Conservation (phyloP, 2,888 invertebrate species). For the Argyresthia goedartella region DNA sequence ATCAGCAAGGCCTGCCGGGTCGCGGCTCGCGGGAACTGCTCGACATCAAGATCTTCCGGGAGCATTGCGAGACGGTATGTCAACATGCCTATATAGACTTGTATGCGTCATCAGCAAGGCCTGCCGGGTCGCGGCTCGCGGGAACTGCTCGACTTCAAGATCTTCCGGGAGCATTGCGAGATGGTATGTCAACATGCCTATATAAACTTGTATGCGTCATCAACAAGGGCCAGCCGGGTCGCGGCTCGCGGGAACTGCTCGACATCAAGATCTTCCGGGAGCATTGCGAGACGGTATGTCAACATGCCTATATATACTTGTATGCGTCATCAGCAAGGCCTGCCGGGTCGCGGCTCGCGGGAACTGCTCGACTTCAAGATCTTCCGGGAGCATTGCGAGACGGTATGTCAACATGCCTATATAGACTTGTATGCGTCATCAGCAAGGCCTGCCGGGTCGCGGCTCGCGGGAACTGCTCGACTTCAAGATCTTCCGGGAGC, state of each 20-base stretch:
- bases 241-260: no score
- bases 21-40: slow-evolving; percentile 73
- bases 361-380: slow-evolving; percentile 84
- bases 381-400: slow-evolving; percentile 85
- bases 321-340: slow-evolving; percentile 91
- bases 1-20: slow-evolving; percentile 88
- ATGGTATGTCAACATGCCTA: no score
- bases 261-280: no score
- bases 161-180: no score
- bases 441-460: slow-evolving; percentile 84
- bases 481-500: slow-evolving; percentile 84
- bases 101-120: no score
- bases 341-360: slow-evolving; percentile 75
- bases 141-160: no score
- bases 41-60: slow-evolving; percentile 88
- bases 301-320: no score
- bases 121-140: no score
- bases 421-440: slow-evolving; percentile 94
- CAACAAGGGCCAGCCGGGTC: no score
- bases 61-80: slow-evolving; percentile 81
- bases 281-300: no score
- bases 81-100: no score
- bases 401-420: slow-evolving; percentile 59
- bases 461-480: slow-evolving; percentile 77
- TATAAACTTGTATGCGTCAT: no score